Base-by-base conservation (phyloP, 2,113 vertebrate genomes). In the Clarias magur region DNA sequence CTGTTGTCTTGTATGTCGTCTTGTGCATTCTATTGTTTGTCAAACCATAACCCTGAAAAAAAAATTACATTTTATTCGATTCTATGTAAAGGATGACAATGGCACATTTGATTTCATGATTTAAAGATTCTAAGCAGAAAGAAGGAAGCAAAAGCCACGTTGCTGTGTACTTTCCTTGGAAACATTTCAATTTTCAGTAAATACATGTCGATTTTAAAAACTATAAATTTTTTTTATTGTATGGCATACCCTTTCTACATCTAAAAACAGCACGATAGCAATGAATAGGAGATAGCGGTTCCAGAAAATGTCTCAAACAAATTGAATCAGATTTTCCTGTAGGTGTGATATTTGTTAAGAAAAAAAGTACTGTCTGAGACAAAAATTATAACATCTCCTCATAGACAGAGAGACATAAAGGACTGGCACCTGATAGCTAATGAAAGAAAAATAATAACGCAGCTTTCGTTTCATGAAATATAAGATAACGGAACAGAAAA, bases 401-500 rank as follows among this genome's bases (percentile, higher is more conserved):
- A 93, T 88, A 88, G 91, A 88, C 88, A 88, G 82, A 88, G 90
- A 90, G 19, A 88, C 91, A 53, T 88, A 93, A 88, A 90, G 91
- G 92, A 94, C 92, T 92, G 92, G 90, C 92, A 93, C 88, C 89
- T 83, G 54, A 87, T 91, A 91, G 91, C 94, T 92, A 94, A 94
- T 94, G 93, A 91, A 65, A 90, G 57, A 90, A 48, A 48, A 30
- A 91, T 92, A 89, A 93, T 91, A 83, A 91, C 85, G 88, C 91
- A 89, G 89, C 90, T 93, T 92, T 88, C 88, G 85, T 92, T 93
- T 93, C 90, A 94, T 94, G 90, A 92, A 94, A 94, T 94, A 92
- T 91, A 93, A 92, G 92, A 88, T 93, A 93, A 94, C 91, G 42
- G 90, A 89, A 88, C 91, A 89, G 91, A 93, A 94, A 91, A 92